Evolutionary conservation across 2,888 invertebrate genomes (phyloP), one percentile per base, ranked within the genome.

Genomic region (Conus canariensis): DNA sequence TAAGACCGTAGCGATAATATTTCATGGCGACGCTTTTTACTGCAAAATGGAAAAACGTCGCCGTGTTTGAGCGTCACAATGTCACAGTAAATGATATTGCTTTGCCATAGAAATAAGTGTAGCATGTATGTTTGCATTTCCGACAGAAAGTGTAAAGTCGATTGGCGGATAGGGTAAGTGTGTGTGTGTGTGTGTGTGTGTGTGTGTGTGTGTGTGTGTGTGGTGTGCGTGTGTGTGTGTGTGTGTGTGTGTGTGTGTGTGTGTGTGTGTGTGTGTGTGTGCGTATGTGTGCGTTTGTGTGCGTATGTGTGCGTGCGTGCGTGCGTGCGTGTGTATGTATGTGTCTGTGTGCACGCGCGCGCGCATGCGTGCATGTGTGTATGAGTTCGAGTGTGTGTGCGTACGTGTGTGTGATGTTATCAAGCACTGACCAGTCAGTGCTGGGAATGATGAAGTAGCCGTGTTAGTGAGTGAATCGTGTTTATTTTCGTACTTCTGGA

Each of bases 121-220:
- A n/a, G 64, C 67, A 30, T 88, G 64, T 82, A 58, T 77, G 88
- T 58, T 56, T n/a, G n/a, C n/a, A n/a, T n/a, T n/a, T n/a, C n/a
- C n/a, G n/a, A n/a, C n/a, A n/a, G n/a, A n/a, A n/a, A n/a, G n/a
- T n/a, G n/a, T n/a, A n/a, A n/a, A n/a, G n/a, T n/a, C n/a, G n/a
- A n/a, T n/a, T n/a, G n/a, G n/a, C n/a, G n/a, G n/a, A n/a, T n/a
- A n/a, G n/a, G n/a, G 88, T 77, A 58, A 9, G 77, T 77, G 25
- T 70, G 58, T 83, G 56, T 45, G 67, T 82, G 88, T n/a, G 88
- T 80, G 89, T 58, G 88, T 80, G 80, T 80, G 82, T 88, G 88
- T n/a, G 89, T 88, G 88, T 59, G 58, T 77, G 88, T 80, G 88
- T 58, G 89, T 5, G 88, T 82, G 88, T 30, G 70, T 87, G 87